Evolutionary conservation across 1,140 invertebrate species (phyloP).

Genomic region (Tribolium madens): DNA sequence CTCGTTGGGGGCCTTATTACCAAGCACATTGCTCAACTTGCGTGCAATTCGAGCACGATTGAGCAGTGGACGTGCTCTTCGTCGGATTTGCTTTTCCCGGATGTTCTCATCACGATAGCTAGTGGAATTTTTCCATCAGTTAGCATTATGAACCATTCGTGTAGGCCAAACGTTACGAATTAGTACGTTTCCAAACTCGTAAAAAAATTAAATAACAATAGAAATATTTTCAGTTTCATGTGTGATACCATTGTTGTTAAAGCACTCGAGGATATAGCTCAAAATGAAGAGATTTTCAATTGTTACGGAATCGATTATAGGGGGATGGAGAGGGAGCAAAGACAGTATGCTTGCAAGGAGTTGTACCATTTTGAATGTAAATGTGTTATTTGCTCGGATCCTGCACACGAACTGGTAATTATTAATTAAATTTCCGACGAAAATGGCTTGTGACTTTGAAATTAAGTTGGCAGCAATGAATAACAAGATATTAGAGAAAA

Average conservation of each 20-base stretch:
- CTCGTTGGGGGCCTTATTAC: conserved; percentile 74
- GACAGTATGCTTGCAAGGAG: conserved; percentile 57
- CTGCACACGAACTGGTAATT: conserved; percentile 52
- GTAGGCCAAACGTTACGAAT: conserved; percentile 84
- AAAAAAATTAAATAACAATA: neutral
- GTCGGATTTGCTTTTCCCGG: conserved; percentile 55
- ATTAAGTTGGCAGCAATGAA: too few relatives aligned
- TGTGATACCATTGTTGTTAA: conserved; percentile 61
- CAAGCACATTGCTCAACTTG: conserved; percentile 80
- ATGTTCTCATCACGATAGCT: conserved; percentile 75
- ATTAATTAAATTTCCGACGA: neutral
- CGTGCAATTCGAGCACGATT: conserved; percentile 77
- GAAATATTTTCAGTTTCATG: conserved; percentile 58
- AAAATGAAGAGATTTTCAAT: conserved; percentile 63
- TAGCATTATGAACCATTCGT: conserved; percentile 93
- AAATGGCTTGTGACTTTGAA: too few relatives aligned
- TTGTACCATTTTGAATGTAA: conserved; percentile 63
- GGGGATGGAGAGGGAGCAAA: conserved; percentile 51
- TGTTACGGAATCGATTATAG: conserved; percentile 63
- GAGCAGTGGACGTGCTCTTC: conserved; percentile 58
- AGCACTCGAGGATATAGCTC: conserved; percentile 59
- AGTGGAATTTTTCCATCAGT: conserved; percentile 90
- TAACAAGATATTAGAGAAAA: too few relatives aligned
- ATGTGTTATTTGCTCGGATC: conserved; percentile 60
- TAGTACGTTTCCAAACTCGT: conserved; percentile 69